Evolutionary conservation across 2,888 invertebrate species (phyloP).

Genomic region (Netelia fuscicornis): DNA sequence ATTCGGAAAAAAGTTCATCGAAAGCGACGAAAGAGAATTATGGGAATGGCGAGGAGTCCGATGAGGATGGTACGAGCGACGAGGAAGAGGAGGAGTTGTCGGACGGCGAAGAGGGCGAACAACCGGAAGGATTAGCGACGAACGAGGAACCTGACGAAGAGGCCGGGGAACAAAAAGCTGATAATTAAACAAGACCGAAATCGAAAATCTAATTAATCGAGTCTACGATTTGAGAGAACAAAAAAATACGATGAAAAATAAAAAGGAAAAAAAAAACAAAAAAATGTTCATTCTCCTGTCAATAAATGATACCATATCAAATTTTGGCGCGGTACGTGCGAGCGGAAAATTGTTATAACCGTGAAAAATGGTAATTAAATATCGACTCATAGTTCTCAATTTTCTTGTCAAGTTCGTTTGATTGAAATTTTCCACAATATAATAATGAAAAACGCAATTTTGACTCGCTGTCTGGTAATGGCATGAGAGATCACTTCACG

Average conservation of each 20-base stretch:
- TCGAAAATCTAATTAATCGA: not conserved
- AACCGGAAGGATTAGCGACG: slow-evolving; percentile 18
- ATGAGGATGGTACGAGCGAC: slow-evolving; percentile 48
- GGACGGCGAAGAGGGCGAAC: slow-evolving; percentile 29
- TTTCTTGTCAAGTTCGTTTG: too few relatives aligned
- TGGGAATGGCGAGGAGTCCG: slow-evolving; percentile 46
- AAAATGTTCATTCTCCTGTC: not conserved
- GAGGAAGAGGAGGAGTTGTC: slow-evolving; percentile 49
- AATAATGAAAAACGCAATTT: too few relatives aligned
- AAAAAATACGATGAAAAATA: not conserved
- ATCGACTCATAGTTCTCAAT: too few relatives aligned
- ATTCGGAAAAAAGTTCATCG: slow-evolving; percentile 35
- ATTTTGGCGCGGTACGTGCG: not conserved
- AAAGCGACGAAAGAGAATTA: slow-evolving; percentile 34
- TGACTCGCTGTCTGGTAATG: too few relatives aligned
- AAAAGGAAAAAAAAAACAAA: too few relatives aligned
- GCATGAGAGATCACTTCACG: too few relatives aligned
- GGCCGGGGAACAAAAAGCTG: slow-evolving; percentile 5
- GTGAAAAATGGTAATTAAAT: too few relatives aligned
- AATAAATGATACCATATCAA: not conserved
- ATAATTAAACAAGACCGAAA: slow-evolving; percentile 16
- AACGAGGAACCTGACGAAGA: slow-evolving; percentile 30
- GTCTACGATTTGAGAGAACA: not conserved
- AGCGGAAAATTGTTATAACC: too few relatives aligned
- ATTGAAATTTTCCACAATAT: too few relatives aligned